These are phyloP conservation scores for Tauraco hartlaubi DNA, from an alignment of 2,797 vertebrate genomes.

Conservation along the genomic window DNA sequence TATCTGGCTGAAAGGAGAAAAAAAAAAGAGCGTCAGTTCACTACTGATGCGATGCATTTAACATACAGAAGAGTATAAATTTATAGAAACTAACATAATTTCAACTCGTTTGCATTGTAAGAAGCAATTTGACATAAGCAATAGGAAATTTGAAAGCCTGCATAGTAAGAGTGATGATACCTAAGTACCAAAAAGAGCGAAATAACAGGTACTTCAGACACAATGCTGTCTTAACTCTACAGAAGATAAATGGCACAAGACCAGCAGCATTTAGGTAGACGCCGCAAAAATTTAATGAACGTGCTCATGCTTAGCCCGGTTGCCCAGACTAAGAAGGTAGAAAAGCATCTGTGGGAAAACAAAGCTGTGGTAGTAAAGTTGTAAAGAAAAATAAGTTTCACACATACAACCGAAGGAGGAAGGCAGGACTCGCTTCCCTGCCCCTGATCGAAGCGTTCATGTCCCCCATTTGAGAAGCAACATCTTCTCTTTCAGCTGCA, in stretches of 20 bases:
- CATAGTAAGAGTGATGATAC: not conserved
- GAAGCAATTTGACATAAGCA: not conserved
- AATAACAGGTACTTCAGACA: not conserved
- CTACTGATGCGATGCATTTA: not conserved
- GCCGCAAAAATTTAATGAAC: not conserved
- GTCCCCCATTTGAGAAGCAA: not conserved
- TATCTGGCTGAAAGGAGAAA: constrained; percentile 85
- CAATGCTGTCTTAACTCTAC: not conserved
- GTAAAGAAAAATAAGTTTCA: not conserved
- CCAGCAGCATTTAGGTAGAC: not conserved
- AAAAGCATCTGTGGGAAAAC: not conserved
- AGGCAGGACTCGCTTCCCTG: fast-evolving
- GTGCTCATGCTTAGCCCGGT: fast-evolving
- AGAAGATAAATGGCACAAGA: not conserved
- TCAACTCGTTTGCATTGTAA: not conserved
- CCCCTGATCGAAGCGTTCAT: fast-evolving
- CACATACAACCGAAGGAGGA: not conserved
- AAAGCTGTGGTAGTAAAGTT: not conserved
- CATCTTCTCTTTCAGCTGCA: not conserved
- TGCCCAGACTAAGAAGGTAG: not conserved
- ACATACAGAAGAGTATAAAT: not conserved
- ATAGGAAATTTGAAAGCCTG: not conserved
- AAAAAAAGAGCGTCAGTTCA: constrained; percentile 14
- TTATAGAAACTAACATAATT: not conserved
- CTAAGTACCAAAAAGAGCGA: not conserved